Base-by-base conservation (phyloP, 1,140 invertebrate genomes). In the Cotesia vestalis region DNA sequence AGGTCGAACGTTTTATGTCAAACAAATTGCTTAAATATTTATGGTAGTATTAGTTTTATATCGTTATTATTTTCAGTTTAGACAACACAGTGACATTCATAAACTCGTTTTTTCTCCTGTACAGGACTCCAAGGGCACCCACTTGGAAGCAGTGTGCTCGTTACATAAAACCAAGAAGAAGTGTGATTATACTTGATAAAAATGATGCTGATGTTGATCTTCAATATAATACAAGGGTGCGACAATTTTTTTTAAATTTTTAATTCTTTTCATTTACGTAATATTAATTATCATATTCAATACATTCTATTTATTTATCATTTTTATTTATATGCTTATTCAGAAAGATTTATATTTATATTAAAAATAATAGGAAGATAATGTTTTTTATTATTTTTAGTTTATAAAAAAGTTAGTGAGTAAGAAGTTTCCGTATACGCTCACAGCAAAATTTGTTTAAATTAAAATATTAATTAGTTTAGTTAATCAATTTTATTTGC, bases 71-170 rank as follows among this genome's bases (percentile, higher is more conserved):
- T 67, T 17, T 67, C 51, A 36, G n/a, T n/a, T 27, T 27, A 62
- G 53, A 71, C 14, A 20, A 34, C 46, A 34, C 20, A n/a, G 17
- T 40, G 51, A 57, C 69, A 66, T 74, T 70, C 76, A 64, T 59
- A 76, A 81, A 79, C 78, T 75, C 46, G 76, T 80, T 79, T 75
- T 63, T 77, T 66, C 40, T 70, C 59, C 67, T 63, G 71, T 64
- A 52, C 64, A 80, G 78, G 70, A 77, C 71, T 78, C 73, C 80
- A 81, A 81, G 80, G 80, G 79, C 74, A 74, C 69, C 78, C 74
- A 76, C 73, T 79, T 77, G 62, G 46, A 60, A 71, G 69, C 75
- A 77, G 71, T 73, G 70, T 70, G 60, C 68, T 70, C 62, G 70
- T 75, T 76, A 77, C 74, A 79, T 79, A 78, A 74, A 78, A 74